phyloP scores from a whole-genome alignment of 2,113 vertebrate genomes.

The Sarotherodon lohbergeri region DNA sequence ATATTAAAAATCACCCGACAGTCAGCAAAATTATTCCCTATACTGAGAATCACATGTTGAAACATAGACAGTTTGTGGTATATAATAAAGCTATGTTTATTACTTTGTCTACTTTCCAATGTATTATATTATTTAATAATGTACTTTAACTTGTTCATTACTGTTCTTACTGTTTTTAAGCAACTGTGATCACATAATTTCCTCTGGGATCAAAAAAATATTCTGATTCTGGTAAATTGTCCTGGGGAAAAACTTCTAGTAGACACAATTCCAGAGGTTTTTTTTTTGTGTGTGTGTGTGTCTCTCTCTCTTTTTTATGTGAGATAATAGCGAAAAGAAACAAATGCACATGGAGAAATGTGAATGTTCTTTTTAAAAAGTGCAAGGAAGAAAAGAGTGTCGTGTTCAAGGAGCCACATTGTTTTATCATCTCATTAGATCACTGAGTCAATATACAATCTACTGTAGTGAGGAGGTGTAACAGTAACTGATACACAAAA shows the following conservation, averaged over 20 bases:
- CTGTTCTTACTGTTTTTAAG: neutral
- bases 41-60: neutral
- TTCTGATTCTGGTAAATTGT: neutral
- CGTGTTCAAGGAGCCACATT: neutral
- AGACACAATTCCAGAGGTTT: neutral
- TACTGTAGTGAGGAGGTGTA: neutral
- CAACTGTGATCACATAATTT: neutral
- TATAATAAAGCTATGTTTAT: neutral
- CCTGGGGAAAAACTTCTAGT: neutral
- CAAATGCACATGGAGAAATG: neutral
- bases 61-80: neutral
- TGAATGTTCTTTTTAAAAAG: neutral
- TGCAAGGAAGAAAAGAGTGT: rapidly evolving
- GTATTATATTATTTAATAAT: neutral
- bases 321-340: neutral
- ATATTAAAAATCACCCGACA: neutral
- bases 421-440: neutral
- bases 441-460: rapidly evolving
- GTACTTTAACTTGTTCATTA: neutral
- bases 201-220: neutral
- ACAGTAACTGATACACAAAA: neutral
- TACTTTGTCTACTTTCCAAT: neutral
- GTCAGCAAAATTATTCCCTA: neutral
- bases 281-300: neutral
- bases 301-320: neutral